phyloP scores from a whole-genome alignment of 2,113 vertebrate genomes.

The Phrynosoma blainvillii region DNA sequence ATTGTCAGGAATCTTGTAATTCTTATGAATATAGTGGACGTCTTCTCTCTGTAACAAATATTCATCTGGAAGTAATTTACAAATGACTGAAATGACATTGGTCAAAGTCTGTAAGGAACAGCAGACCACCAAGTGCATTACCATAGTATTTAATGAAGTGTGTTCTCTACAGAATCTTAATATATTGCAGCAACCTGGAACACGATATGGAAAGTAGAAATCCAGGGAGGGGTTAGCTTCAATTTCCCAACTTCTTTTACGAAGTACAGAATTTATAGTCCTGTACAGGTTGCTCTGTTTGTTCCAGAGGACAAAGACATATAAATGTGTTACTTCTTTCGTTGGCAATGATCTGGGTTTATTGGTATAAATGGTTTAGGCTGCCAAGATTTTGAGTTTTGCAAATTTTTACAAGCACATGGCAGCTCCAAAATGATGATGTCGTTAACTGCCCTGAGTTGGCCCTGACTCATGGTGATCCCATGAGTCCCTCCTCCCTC shows the following conservation, averaged over 20 bases:
- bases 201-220: conserved; percentile 59
- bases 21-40: conserved; percentile 66
- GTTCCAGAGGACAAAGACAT: not conserved
- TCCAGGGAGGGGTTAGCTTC: conserved; percentile 52
- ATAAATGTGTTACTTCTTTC: not conserved
- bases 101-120: conserved; percentile 55
- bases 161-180: conserved; percentile 66
- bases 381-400: not conserved
- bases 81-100: conserved; percentile 55
- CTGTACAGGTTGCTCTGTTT: not conserved
- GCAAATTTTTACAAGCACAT: not conserved
- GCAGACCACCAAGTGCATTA: conserved; percentile 63
- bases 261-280: conserved; percentile 51
- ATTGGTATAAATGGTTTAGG: not conserved
- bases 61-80: conserved; percentile 78
- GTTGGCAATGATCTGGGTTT: not conserved
- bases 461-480: too few species aligned
- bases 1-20: conserved; percentile 54
- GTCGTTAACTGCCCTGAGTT: too few species aligned
- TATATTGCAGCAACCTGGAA: conserved; percentile 35
- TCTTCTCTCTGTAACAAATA: conserved; percentile 63
- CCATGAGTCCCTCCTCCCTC: too few species aligned
- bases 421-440: not conserved
- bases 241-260: conserved; percentile 52
- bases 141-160: conserved; percentile 67